Evolutionary conservation across 2,888 invertebrate genomes (phyloP).

Genomic region (Meta bourneti): DNA sequence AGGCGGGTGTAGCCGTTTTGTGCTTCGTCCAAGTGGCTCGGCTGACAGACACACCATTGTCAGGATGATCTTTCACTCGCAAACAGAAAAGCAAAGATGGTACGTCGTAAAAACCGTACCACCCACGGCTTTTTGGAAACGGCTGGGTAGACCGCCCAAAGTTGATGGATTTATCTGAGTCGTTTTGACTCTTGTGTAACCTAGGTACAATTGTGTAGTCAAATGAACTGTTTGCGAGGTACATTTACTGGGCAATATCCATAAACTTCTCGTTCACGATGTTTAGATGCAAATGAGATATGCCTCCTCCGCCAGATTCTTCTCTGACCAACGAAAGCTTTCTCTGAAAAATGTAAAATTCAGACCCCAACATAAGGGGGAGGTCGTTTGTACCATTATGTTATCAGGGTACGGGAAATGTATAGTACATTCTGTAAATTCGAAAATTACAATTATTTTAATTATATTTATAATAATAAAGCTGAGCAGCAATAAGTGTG

Average conservation of each 20-base stretch:
- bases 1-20: slow-evolving; percentile 13
- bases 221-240: not conserved
- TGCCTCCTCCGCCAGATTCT: no score
- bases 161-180: not conserved
- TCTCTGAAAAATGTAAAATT: no score
- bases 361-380: no score
- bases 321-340: no score
- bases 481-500: no score
- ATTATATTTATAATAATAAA: no score
- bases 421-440: no score
- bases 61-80: not conserved
- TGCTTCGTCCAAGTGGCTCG: not conserved
- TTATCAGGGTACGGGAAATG: no score
- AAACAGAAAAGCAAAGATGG: slow-evolving; percentile 13
- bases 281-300: not conserved
- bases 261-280: not conserved
- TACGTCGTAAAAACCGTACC: slow-evolving; percentile 10
- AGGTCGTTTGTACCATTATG: no score
- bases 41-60: slow-evolving; percentile 13
- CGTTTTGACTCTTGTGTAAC: not conserved
- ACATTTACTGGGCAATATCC: not conserved
- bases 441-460: no score
- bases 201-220: not conserved
- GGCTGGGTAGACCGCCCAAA: not conserved
- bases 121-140: slow-evolving; percentile 8